Base-by-base conservation (phyloP, 2,113 vertebrate species). In the Osmerus mordax region DNA sequence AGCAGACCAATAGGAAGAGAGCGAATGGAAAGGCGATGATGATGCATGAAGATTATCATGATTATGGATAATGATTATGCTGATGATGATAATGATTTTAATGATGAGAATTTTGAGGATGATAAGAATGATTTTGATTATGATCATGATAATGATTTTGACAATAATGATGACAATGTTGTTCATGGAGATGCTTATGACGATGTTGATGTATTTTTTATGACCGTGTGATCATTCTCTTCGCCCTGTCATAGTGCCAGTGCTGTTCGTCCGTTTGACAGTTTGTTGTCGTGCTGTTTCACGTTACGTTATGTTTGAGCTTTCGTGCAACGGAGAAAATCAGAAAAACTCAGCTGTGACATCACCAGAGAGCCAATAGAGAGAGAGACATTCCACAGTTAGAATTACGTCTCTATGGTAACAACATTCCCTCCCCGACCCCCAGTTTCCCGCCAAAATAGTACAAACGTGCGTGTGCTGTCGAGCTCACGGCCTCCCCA, bases 401-500 rank as follows among this genome's bases (percentile, higher is more conserved):
- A 21, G 3, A 18, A 60, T 11, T 23, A 72, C 7, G 36, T 41
- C 36, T 41, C 36, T 9, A 41, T 41, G 36, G 78, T 70, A 73
- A 83, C 51, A 74, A 73, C 59, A 72, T 55, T 55, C 54, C 54
- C 54, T 41, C 36, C 5, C 36, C 36, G 7, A 41, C 36, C 36
- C 6, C 36, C 65, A 81, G 74, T 75, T 85, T 83, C 84, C 85
- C 84, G 80, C 74, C 79, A 72, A 79, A 79, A 87, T 90, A 83
- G 88, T 86, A 87, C 12, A 67, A 85, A 86, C 81, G 84, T 77
- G 61, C 11, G 68, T 76, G 87, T 87, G 78, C 81, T 16, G 14
- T 16, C 58, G 60, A 85, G 81, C 89, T 90, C 89, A 90, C 87
- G 89, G 84, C 89, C 87, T 83, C 77, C 75, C 83, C 83, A 80